A percentile compares a stretch with the other conserved stretches of the same genome.
These are phyloP conservation scores for Pristionchus fissidentatus DNA, from an alignment of 2,888 invertebrate genomes.

Conservation along the genomic window DNA sequence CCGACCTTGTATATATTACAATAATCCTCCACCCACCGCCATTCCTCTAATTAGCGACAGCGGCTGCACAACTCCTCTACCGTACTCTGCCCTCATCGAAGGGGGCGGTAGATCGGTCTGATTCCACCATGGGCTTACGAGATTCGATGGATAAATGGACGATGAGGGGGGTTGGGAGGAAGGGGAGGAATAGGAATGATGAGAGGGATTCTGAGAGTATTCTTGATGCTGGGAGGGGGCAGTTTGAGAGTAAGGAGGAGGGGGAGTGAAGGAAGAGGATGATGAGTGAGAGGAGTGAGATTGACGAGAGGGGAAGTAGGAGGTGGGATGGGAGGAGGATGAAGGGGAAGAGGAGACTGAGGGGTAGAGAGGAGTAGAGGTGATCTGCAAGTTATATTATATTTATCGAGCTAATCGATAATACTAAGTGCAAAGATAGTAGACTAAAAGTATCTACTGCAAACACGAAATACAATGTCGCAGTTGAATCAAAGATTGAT, in stretches of 20 bases:
- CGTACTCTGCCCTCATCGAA: conserved; percentile 42
- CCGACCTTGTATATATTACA: too few relatives aligned
- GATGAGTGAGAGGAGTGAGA: background rate
- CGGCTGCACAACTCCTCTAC: background rate
- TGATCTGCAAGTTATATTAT: background rate
- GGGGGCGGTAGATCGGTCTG: conserved; percentile 43
- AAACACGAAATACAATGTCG: too few relatives aligned
- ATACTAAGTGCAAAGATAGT: background rate
- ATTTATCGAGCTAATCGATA: background rate
- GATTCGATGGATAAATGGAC: conserved; percentile 11
- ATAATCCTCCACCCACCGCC: background rate
- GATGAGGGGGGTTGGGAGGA: background rate
- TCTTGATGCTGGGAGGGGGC: conserved; percentile 47
- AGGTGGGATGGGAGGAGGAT: background rate
- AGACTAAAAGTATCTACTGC: background rate
- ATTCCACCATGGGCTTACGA: conserved; percentile 28
- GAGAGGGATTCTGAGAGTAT: background rate
- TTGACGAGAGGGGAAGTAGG: conserved; percentile 1
- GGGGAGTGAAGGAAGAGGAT: background rate
- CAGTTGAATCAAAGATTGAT: too few relatives aligned
- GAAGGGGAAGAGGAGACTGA: background rate
- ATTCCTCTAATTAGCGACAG: background rate
- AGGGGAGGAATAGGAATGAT: background rate
- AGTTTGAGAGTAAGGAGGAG: conserved; percentile 23
- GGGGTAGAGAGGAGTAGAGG: conserved; percentile 21